Evolutionary conservation across 2,888 invertebrate genomes (phyloP), one percentile per base, ranked within the genome.

Genomic region (Phoenoteleia sp.): DNA sequence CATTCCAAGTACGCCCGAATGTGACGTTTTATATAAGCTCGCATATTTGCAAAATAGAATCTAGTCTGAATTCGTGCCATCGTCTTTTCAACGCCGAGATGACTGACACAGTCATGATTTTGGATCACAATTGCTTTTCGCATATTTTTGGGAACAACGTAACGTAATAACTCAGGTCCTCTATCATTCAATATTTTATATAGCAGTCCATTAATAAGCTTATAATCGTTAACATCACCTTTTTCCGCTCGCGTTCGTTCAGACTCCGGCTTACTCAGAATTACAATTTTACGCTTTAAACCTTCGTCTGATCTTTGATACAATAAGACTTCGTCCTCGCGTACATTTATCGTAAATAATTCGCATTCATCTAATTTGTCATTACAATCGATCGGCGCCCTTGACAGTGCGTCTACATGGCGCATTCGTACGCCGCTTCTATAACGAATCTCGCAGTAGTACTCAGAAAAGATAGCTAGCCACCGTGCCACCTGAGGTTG

Each of bases 401-500:
- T n/a, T 1, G 47, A 67, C 15, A 71, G 19, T 1, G 79, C 79
- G 62, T 79, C 69, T n/a, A 71, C 71, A n/a, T 79, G 49, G 6
- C 42, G 17, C 49, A 75, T 23, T 4, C 33, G 23, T 0, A 3
- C 3, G 3, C 52, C 52, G 3, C 23, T 52, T 21, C 86, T 36
- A 64, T 89, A 84, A 36, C 79, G 42, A 0, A 90, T 87, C 54
- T 87, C 87, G 45, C 77, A 84, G 52, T 87, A 82, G 82, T 84
- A 90, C 23, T 91, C 90, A 4, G 81, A 47, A 5, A 89, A 58
- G 1, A 62, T 60, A 17, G 29, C 49, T 15, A 64, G 84, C 89
- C 90, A 89, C 33, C 89, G 54, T 4, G 87, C 87, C 21, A 89
- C 83, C 19, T 84, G 84, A n/a, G 80, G 64, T n/a, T 69, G 67